Conservation (phyloP, 2,113 vertebrate species). For the Galeopterus variegatus region DNA sequence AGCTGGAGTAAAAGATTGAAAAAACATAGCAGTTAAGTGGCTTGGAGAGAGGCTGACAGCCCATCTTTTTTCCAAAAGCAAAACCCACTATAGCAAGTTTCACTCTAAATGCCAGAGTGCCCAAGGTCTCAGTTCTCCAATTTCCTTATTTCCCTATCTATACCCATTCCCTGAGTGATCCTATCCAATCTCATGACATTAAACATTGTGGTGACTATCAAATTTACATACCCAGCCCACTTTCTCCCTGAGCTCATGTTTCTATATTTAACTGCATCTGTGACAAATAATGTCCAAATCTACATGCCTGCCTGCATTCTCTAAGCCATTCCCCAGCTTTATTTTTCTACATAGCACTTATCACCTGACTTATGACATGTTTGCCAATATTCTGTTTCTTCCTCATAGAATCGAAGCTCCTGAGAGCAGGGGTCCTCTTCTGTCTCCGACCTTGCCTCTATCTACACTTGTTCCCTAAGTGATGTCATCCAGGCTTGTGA, state of each 20-base stretch:
- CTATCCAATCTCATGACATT: not conserved
- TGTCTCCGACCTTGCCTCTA: not conserved
- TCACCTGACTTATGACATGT: not conserved
- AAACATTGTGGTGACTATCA: not conserved
- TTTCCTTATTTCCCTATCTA: not conserved
- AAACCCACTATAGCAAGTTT: not conserved
- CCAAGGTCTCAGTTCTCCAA: not conserved
- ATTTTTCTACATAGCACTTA: not conserved
- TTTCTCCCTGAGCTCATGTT: not conserved
- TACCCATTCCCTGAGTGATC: not conserved
- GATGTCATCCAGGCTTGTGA: not conserved
- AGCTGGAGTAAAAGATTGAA: not conserved
- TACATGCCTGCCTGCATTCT: accelerated
- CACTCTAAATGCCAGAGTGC: too few species aligned
- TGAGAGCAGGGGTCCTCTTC: not conserved
- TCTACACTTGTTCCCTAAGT: not conserved
- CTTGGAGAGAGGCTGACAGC: not conserved
- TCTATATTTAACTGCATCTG: not conserved
- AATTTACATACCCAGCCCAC: not conserved
- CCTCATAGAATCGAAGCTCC: not conserved
- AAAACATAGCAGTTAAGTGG: not conserved
- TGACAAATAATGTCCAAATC: not conserved
- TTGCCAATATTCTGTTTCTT: not conserved
- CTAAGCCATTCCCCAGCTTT: not conserved
- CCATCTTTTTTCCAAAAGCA: not conserved